A percentile compares a stretch with the other conserved stretches of the same genome.
Conservation (phyloP, 2,113 vertebrate genomes). For the Sylvilagus bachmani region DNA sequence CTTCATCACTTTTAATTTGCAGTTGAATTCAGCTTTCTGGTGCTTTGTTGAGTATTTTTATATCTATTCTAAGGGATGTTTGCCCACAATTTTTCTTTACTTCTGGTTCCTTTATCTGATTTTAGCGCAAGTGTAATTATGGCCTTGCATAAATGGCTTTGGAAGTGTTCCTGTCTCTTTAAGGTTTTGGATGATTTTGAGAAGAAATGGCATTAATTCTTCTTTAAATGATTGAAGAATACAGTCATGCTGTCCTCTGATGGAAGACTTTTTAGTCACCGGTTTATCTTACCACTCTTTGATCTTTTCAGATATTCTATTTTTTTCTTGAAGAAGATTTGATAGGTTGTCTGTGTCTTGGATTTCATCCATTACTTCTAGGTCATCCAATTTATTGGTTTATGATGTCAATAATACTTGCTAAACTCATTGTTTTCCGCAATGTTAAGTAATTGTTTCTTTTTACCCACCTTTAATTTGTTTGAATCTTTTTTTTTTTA, state of each 20-base stretch:
- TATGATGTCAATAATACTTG: background rate
- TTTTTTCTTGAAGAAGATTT: background rate
- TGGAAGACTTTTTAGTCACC: background rate
- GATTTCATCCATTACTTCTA: background rate
- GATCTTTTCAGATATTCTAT: background rate
- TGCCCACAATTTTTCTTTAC: no score
- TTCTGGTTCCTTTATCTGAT: no score
- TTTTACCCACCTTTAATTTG: background rate
- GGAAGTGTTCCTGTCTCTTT: no score
- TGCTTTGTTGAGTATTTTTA: no score
- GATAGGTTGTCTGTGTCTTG: accelerated
- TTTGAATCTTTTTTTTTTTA: background rate
- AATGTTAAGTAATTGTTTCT: background rate
- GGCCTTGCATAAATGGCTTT: no score
- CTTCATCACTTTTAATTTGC: no score
- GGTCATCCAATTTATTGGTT: background rate
- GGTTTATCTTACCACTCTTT: background rate
- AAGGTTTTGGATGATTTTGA: background rate
- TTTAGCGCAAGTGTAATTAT: no score
- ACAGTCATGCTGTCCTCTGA: no score
- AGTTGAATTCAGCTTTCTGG: no score
- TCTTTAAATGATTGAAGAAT: no score
- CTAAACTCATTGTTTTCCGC: background rate
- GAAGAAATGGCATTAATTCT: background rate
- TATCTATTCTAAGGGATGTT: no score